A percentile compares a stretch with the other conserved stretches of the same genome.
These are phyloP conservation scores for Bambusicola thoracicus DNA, from an alignment of 2,113 vertebrate species.

Conservation along the genomic window DNA sequence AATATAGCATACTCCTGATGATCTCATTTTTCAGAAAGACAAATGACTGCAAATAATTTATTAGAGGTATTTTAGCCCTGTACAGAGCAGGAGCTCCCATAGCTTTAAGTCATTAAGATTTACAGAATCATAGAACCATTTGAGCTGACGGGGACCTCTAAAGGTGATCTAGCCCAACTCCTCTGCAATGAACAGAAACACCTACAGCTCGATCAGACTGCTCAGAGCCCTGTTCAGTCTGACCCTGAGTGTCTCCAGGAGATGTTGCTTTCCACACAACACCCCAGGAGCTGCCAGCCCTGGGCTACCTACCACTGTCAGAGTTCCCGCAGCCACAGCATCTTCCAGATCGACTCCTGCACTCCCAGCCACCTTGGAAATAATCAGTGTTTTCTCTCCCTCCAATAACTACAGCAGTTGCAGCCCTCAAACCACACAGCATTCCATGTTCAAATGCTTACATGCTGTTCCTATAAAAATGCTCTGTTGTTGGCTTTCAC, in stretches of 20 bases:
- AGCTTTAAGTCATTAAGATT: background rate
- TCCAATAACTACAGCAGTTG: background rate
- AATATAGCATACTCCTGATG: background rate
- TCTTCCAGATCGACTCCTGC: background rate
- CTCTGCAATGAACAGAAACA: too few species aligned
- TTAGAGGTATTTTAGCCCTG: background rate
- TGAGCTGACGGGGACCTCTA: too few species aligned
- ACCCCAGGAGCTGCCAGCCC: fast-evolving
- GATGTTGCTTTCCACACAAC: background rate
- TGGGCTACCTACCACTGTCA: background rate
- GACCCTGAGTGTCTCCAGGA: background rate
- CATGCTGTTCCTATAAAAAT: background rate
- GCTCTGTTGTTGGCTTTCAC: background rate
- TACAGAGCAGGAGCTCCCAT: background rate
- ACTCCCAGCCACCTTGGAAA: background rate
- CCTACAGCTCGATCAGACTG: too few species aligned
- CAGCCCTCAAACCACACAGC: background rate
- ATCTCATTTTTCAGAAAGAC: background rate
- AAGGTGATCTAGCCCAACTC: too few species aligned
- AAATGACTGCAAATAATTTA: background rate
- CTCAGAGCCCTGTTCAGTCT: too few species aligned
- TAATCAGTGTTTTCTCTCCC: background rate
- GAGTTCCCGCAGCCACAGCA: background rate
- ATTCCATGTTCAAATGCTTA: background rate
- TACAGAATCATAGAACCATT: too few species aligned